phyloP scores from a whole-genome alignment of 2,797 vertebrate species.

The Falco columbarius region DNA sequence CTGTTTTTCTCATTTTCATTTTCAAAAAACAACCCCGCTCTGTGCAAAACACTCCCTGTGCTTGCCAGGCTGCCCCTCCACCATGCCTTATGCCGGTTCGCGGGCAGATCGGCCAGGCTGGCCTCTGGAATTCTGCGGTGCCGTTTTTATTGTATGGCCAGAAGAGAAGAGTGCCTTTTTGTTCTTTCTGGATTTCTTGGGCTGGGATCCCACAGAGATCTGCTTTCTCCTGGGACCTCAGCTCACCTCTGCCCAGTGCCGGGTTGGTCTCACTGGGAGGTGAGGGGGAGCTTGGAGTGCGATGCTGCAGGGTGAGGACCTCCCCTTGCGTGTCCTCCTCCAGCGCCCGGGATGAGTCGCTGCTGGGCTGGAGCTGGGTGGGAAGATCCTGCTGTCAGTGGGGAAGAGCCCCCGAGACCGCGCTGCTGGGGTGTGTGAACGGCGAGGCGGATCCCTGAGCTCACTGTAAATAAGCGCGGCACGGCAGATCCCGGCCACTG shows the following conservation, averaged over 20 bases:
- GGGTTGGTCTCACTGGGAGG: background rate
- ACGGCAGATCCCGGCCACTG: background rate
- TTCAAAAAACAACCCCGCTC: no score
- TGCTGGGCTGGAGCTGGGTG: background rate
- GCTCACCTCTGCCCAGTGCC: background rate
- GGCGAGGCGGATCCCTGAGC: background rate
- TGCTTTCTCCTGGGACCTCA: background rate
- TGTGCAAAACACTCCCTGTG: no score
- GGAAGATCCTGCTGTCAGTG: background rate
- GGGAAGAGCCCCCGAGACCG: rapidly evolving
- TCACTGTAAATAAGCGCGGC: rapidly evolving
- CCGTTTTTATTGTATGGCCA: background rate
- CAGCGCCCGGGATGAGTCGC: rapidly evolving
- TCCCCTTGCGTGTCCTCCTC: background rate
- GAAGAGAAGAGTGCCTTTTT: background rate
- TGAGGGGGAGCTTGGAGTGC: rapidly evolving
- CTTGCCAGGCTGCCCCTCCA: background rate
- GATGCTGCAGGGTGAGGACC: background rate
- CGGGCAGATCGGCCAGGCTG: background rate
- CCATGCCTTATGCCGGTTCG: no score
- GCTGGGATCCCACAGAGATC: background rate
- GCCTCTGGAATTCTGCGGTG: background rate
- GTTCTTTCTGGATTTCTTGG: background rate
- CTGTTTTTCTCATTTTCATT: background rate
- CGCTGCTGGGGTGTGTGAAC: no score